Base-by-base conservation (phyloP, 2,113 vertebrate genomes). In the Riparia riparia region DNA sequence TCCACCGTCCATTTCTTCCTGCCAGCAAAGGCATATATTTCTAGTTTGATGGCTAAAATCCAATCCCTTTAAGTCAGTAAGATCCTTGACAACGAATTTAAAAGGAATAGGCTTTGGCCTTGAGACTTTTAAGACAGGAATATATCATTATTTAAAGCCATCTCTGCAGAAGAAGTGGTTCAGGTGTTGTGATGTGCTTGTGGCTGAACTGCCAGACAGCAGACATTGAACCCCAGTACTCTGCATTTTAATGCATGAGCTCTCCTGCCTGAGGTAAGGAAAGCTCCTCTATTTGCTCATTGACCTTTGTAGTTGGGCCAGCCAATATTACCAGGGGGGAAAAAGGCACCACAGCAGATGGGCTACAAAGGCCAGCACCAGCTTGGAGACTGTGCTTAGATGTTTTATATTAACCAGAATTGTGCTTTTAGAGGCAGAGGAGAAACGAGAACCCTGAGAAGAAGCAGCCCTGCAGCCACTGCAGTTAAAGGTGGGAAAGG, bases 41-140 rank as follows among this genome's bases (percentile, higher is more conserved):
- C 70, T 37, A 44, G 29, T 81, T 53, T 91, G 21, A 91, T 49
- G 69, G 14, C 45, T 89, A 22, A 78, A 93, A 92, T 63, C 12
- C 21, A 81, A 25, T 78, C 69, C 51, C 47, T 82, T 84, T 83
- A 89, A 92, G 94, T 89, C 89, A 89, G 84, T 57, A 82, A 28
- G 25, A 76, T 70, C 24, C 41, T 87, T 89, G 72, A 78, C 61
- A 65, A 1, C 2, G 31, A 91, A 65, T 86, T 74, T 44, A 64
- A 91, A 28, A 89, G 44, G 39, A 72, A 82, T 5, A 66, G 16
- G 8, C 47, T 89, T 86, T 66, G 73, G 71, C 65, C 89, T 89
- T 89, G 84, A 69, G 58, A 24, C 57, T 89, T 82, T 87, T n/a
- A 76, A 45, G 82, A 8, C 2, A 44, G 45, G 25, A 87, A 74